These are phyloP conservation scores for Hemithea aestivaria DNA, from an alignment of 2,888 invertebrate species.

Conservation along the genomic window DNA sequence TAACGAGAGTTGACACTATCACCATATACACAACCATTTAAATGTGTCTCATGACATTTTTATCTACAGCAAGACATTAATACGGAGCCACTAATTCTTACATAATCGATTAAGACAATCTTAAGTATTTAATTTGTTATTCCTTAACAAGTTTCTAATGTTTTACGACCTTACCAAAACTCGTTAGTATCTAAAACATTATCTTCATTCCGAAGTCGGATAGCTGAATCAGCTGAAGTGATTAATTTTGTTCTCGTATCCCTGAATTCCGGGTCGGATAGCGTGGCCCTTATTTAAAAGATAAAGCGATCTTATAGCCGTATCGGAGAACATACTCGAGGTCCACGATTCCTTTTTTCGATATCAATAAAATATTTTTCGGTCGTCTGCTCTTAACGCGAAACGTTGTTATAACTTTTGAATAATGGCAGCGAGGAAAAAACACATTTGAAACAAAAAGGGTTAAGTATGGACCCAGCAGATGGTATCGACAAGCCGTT, in stretches of 20 bases:
- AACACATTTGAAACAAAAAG: constrained; percentile 73
- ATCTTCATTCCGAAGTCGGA: constrained; percentile 39
- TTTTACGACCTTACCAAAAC: constrained; percentile 36
- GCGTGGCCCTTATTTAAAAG: constrained; percentile 45
- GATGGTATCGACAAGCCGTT: constrained; percentile 75
- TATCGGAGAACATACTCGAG: constrained; percentile 47
- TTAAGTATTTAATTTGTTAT: constrained; percentile 40
- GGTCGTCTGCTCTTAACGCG: constrained; percentile 59
- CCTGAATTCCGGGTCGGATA: constrained; percentile 27
- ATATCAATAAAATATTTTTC: constrained; percentile 71
- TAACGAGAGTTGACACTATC: constrained; percentile 13
- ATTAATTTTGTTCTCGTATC: constrained; percentile 40
- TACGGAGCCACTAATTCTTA: constrained; percentile 27
- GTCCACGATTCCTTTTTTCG: constrained; percentile 62
- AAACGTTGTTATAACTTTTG: constrained; percentile 70
- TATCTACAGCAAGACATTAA: constrained; percentile 22
- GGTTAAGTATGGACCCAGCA: constrained; percentile 68
- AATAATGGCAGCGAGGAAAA: constrained; percentile 70
- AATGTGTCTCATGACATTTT: constrained; percentile 24
- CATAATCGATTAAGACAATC: constrained; percentile 42
- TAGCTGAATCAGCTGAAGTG: constrained; percentile 47
- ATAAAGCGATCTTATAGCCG: constrained; percentile 52
- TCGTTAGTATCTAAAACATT: constrained; percentile 38
- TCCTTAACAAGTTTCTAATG: constrained; percentile 34
- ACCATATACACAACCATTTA: constrained; percentile 15